A percentile compares a stretch with the other conserved stretches of the same genome.
Evolutionary conservation across 2,113 vertebrate species (phyloP).

Genomic region (Procavia capensis): DNA sequence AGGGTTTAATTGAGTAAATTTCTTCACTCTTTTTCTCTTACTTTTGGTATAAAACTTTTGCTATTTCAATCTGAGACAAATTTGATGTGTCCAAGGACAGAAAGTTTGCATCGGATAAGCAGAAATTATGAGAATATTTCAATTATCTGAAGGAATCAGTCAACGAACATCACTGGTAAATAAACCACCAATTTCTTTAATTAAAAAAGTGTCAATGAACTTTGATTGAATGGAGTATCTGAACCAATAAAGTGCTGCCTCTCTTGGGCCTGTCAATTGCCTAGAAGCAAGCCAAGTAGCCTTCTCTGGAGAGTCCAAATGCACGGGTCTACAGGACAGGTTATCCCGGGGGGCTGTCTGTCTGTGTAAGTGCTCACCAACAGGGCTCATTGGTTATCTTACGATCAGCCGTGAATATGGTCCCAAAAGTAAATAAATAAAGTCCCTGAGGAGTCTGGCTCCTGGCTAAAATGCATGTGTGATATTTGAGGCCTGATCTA

Average conservation of each 20-base stretch:
- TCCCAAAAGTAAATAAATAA: background rate
- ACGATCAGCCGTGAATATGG: background rate
- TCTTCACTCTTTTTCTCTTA: background rate
- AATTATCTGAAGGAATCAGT: constrained; percentile 2
- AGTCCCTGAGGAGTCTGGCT: background rate
- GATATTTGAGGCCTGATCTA: background rate
- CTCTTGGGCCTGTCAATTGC: background rate
- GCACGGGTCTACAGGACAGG: background rate
- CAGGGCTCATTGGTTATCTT: background rate
- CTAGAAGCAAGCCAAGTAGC: background rate
- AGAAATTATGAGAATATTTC: background rate
- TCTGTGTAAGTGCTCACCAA: background rate
- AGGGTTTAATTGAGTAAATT: background rate
- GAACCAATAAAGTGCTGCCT: background rate
- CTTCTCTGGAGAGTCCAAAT: background rate
- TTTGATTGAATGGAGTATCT: background rate
- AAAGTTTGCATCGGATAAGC: background rate
- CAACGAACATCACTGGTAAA: background rate
- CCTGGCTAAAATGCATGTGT: background rate
- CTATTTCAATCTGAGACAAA: background rate
- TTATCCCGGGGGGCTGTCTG: background rate
- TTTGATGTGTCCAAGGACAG: background rate
- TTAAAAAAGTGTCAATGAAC: background rate
- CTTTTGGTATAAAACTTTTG: background rate
- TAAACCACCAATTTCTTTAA: background rate